These are phyloP conservation scores for Heliconius congener DNA, from an alignment of 1,140 invertebrate species.

Conservation along the genomic window DNA sequence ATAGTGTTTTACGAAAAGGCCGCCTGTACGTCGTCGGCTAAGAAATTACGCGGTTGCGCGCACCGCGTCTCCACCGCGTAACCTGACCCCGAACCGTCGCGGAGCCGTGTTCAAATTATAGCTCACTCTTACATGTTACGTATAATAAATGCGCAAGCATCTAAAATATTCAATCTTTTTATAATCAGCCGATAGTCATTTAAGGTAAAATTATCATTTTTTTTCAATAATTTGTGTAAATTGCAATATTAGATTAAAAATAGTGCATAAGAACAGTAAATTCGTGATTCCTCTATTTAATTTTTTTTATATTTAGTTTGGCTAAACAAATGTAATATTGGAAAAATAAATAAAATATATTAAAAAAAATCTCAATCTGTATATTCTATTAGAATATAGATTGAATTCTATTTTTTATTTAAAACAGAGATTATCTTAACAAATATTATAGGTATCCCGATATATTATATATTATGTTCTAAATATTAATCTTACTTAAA, in stretches of 20 bases:
- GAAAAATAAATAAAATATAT: too few relatives aligned
- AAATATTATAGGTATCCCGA: too few relatives aligned
- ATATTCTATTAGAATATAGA: too few relatives aligned
- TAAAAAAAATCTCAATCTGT: too few relatives aligned
- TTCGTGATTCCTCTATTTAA: too few relatives aligned
- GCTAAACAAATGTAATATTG: too few relatives aligned
- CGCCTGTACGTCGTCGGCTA: slow-evolving; percentile 33
- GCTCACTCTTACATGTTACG: slow-evolving; percentile 38
- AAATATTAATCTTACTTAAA: too few relatives aligned
- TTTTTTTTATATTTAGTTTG: too few relatives aligned
- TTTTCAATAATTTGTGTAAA: background rate
- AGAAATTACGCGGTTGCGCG: slow-evolving; percentile 70
- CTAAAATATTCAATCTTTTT: slow-evolving; percentile 11
- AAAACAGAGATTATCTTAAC: too few relatives aligned
- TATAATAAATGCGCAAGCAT: slow-evolving; percentile 33
- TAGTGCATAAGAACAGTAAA: too few relatives aligned
- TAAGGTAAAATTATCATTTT: slow-evolving; percentile 10
- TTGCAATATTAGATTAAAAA: background rate
- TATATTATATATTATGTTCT: too few relatives aligned
- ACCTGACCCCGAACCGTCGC: slow-evolving; percentile 48
- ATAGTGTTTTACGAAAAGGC: slow-evolving; percentile 1
- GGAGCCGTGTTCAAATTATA: slow-evolving; percentile 47
- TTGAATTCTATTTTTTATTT: too few relatives aligned
- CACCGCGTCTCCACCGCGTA: slow-evolving; percentile 65
- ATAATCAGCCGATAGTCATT: background rate